phyloP scores from a whole-genome alignment of 2,888 invertebrate genomes.

The Eristalis arbustorum region DNA sequence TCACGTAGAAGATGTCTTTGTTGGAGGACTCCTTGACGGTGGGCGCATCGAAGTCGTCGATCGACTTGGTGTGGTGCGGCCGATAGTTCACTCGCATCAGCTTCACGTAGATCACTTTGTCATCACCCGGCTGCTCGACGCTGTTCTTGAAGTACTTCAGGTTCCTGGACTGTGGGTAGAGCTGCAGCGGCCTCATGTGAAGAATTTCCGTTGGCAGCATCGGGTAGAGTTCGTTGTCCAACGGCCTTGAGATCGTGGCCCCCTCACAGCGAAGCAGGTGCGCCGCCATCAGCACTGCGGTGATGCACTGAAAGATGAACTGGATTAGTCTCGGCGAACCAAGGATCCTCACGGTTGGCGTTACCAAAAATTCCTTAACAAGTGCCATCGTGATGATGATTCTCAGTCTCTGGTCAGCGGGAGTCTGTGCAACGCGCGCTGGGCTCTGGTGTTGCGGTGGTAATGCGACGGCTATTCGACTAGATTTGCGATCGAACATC shows the following conservation, averaged over 20 bases:
- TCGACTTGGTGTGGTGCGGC: slow-evolving; percentile 72
- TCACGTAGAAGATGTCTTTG: slow-evolving; percentile 78
- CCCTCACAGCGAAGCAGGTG: neutral
- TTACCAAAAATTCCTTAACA: slow-evolving; percentile 31
- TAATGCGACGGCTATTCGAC: slow-evolving; percentile 37
- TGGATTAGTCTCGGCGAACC: neutral
- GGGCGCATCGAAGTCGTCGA: slow-evolving; percentile 47
- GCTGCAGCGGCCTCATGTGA: slow-evolving; percentile 74
- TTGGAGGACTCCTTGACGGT: slow-evolving; percentile 69
- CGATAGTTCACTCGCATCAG: slow-evolving; percentile 75
- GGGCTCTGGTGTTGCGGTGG: slow-evolving; percentile 20
- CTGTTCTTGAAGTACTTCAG: slow-evolving; percentile 50
- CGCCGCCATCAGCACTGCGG: neutral
- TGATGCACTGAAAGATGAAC: slow-evolving; percentile 21
- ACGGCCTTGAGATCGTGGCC: slow-evolving; percentile 29
- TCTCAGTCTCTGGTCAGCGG: neutral
- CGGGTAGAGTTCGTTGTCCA: slow-evolving; percentile 47
- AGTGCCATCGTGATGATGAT: slow-evolving; percentile 5
- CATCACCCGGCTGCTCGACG: slow-evolving; percentile 47
- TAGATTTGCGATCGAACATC: slow-evolving; percentile 34
- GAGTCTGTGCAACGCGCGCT: slow-evolving; percentile 5
- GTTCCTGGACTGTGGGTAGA: slow-evolving; percentile 74
- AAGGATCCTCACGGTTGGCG: neutral
- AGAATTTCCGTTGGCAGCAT: slow-evolving; percentile 75
- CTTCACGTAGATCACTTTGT: slow-evolving; percentile 76